phyloP scores from a whole-genome alignment of 2,797 vertebrate genomes.

The Squalus acanthias region DNA sequence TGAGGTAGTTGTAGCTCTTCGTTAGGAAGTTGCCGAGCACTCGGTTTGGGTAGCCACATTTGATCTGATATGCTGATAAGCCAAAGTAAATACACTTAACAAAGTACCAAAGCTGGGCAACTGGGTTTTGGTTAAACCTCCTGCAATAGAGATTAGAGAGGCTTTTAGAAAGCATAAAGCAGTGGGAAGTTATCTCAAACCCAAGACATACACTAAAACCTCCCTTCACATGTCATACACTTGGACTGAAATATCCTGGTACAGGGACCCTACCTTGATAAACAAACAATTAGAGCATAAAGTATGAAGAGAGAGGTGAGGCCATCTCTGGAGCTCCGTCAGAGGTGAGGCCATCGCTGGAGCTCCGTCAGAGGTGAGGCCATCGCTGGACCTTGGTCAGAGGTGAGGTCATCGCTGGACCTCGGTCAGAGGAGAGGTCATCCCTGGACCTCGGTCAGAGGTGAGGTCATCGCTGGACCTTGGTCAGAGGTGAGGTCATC shows the following conservation, averaged over 20 bases:
- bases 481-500: too few species aligned
- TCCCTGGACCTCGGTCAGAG: too few species aligned
- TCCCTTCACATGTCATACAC: neutral
- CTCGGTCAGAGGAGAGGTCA: too few species aligned
- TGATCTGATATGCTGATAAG: conserved; percentile 64
- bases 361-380: too few species aligned
- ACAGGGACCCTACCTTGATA: neutral
- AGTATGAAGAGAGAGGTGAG: neutral
- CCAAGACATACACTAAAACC: neutral
- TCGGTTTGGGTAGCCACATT: conserved; percentile 60
- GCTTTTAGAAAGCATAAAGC: neutral
- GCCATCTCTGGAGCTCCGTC: too few species aligned
- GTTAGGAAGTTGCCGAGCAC: conserved; percentile 66
- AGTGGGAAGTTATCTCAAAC: neutral
- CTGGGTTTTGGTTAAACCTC: conserved; percentile 59
- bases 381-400: too few species aligned
- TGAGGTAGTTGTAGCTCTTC: conserved; percentile 63
- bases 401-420: too few species aligned
- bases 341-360: too few species aligned
- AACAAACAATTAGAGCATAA: neutral
- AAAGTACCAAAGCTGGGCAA: conserved; percentile 67
- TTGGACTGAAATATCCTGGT: neutral
- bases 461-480: too few species aligned
- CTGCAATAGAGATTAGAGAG: conserved; percentile 44
- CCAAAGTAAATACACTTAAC: conserved; percentile 65